Conservation (phyloP, 2,797 vertebrate genomes). For the Clarias laeviceps region DNA sequence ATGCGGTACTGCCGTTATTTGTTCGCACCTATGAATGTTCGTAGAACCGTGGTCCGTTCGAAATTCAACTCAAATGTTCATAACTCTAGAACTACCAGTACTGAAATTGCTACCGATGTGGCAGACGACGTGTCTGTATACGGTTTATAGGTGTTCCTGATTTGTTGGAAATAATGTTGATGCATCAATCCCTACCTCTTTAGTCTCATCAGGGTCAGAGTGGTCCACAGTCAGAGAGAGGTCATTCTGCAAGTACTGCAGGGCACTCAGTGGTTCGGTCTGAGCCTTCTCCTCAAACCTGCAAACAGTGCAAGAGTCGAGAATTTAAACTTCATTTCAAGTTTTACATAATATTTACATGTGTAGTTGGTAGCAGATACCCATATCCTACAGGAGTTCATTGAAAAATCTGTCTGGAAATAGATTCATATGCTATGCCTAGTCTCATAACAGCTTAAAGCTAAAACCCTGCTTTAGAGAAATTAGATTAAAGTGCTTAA, state of each 20-base stretch:
- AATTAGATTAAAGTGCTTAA: background rate
- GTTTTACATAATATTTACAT: background rate
- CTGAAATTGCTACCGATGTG: too few relatives aligned
- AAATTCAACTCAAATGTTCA: too few relatives aligned
- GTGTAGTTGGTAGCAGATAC: background rate
- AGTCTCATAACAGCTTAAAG: background rate
- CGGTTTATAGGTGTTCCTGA: too few relatives aligned
- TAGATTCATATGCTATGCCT: background rate
- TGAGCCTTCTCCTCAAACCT: conserved; percentile 99
- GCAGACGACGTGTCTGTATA: too few relatives aligned
- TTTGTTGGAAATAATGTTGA: background rate
- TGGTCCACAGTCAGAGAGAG: conserved; percentile 97
- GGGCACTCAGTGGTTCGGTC: conserved; percentile 90
- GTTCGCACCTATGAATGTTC: too few relatives aligned
- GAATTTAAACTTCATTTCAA: background rate
- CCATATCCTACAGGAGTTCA: background rate
- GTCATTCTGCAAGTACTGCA: conserved; percentile 97
- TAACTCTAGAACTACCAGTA: too few relatives aligned
- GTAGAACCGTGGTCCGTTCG: too few relatives aligned
- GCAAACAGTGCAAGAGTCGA: conserved; percentile 13
- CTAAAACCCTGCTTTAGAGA: background rate
- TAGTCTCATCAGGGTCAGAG: conserved; percentile 93
- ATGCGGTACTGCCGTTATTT: too few relatives aligned
- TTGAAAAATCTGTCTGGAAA: background rate
- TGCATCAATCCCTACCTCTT: conserved; percentile 81